Evolutionary conservation across 2,888 invertebrate species (phyloP).

Genomic region (Matsumyia berberina): DNA sequence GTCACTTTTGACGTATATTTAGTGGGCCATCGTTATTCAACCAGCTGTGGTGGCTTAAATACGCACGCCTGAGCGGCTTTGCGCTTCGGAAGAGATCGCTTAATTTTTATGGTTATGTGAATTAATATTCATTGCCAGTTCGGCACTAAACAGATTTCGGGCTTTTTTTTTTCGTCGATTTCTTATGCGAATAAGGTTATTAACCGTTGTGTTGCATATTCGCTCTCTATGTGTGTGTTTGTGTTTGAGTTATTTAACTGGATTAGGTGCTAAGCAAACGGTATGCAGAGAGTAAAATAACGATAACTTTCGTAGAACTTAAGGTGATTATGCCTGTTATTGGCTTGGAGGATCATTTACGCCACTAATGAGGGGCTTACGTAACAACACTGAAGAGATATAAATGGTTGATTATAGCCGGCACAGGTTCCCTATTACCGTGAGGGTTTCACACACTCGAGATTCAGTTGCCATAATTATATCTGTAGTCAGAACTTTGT

Average conservation of each 20-base stretch:
- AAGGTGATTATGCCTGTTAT: conserved; percentile 14
- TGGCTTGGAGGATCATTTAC: conserved; percentile 37
- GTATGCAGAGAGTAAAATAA: conserved; percentile 27
- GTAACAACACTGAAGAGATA: conserved; percentile 29
- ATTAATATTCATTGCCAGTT: conserved; percentile 52
- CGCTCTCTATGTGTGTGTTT: too few species aligned
- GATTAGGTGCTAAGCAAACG: conserved; percentile 14
- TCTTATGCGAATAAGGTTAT: conserved; percentile 41
- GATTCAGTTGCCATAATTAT: conserved; percentile 54
- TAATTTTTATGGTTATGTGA: conserved; percentile 53
- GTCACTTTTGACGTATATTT: conserved; percentile 24
- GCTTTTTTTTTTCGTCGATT: conserved; percentile 11
- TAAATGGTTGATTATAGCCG: conserved; percentile 43
- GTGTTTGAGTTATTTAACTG: conserved; percentile 23
- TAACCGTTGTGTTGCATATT: conserved; percentile 22
- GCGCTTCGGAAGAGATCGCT: conserved; percentile 12
- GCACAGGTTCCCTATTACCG: conserved; percentile 21
- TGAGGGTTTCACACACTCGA: conserved; percentile 24
- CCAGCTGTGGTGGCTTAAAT: neutral
- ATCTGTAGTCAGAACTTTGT: conserved; percentile 50
- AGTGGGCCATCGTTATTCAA: conserved; percentile 54
- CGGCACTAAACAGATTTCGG: conserved; percentile 8
- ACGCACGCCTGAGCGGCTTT: neutral
- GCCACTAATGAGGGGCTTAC: conserved; percentile 59
- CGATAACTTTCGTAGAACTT: conserved; percentile 40